Evolutionary conservation across 2,888 invertebrate species (phyloP).

Genomic region (Muscina levida): DNA sequence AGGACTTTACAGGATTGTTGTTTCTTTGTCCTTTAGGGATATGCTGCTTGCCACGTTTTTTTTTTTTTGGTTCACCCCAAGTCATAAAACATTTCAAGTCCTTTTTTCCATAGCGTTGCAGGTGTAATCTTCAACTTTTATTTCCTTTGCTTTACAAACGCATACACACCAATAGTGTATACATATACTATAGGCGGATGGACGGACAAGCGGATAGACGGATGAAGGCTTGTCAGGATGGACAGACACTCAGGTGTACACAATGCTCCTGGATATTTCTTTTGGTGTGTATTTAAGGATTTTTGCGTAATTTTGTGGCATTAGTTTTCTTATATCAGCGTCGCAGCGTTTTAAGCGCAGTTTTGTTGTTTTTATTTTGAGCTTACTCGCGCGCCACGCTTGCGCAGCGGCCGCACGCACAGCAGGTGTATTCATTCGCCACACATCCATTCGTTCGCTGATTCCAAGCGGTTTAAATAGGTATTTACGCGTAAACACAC

Average conservation of each 20-base stretch:
- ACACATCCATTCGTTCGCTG: constrained; percentile 20
- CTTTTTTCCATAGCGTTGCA: constrained; percentile 56
- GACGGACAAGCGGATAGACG: neutral
- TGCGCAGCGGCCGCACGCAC: constrained; percentile 67
- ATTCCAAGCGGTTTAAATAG: constrained; percentile 44
- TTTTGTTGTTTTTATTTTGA: constrained; percentile 14
- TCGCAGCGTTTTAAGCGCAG: constrained; percentile 17
- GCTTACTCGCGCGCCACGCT: constrained; percentile 49
- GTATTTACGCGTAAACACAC: constrained; percentile 57
- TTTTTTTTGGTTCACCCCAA: constrained; percentile 11
- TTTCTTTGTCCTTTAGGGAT: neutral
- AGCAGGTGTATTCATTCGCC: constrained; percentile 66
- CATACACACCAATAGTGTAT: neutral
- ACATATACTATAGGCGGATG: neutral
- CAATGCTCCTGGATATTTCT: constrained; percentile 32
- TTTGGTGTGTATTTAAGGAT: constrained; percentile 63
- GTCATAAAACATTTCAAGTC: constrained; percentile 47
- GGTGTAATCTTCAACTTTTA: constrained; percentile 62
- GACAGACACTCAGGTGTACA: constrained; percentile 40
- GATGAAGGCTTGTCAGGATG: neutral
- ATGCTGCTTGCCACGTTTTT: constrained; percentile 3
- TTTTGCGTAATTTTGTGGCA: constrained; percentile 65
- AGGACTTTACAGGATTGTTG: constrained; percentile 20
- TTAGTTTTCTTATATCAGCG: constrained; percentile 42
- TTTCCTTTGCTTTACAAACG: constrained; percentile 17